Evolutionary conservation across 1,140 invertebrate species (phyloP), one percentile per base, ranked within the genome.

Genomic region (Trachelipus rathkii): DNA sequence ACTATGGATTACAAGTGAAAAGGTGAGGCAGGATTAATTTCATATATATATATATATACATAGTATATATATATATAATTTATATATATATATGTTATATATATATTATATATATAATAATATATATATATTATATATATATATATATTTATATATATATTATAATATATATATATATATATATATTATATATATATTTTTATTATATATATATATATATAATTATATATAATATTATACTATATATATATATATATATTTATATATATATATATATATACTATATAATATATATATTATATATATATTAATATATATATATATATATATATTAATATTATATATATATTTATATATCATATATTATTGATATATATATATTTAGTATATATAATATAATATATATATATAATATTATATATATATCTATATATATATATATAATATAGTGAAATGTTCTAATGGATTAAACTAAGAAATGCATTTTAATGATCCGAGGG

Each of bases 1-100:
- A 99, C 82, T 87, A 98, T 67, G 94, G 92, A 50, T 88, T 99
- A 74, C 96, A 7, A 93, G 92, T 81, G 97, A 95, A 82, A 99
- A 99, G 88, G 93, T 94, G 85, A 85, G 80, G 33, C 1, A 33
- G 33, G 33, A 33, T n/a, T n/a, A n/a, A 78, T 71, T 77, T 66
- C 75, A 82, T 68, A 15, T 7, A 50, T 8, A n/a, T 70, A 70
- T 69, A 44, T 44, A 69, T 70, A 66, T 33, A 70, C 11, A 33
- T 70, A 70, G n/a, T 70, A 33, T 70, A 33, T 70, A 33, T 70
- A 70, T 70, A 21, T 70, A 33, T 70, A 33, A 70, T 70, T 5
- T 70, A 21, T 33, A 70, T 33, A 70, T 70, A 23, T 70, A 13
- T 70, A 33, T 70, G 11, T 23, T 33, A 23, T 70, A 23, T 70